phyloP scores from a whole-genome alignment of 1,140 invertebrate genomes.

The Drosophila malerkotliana region DNA sequence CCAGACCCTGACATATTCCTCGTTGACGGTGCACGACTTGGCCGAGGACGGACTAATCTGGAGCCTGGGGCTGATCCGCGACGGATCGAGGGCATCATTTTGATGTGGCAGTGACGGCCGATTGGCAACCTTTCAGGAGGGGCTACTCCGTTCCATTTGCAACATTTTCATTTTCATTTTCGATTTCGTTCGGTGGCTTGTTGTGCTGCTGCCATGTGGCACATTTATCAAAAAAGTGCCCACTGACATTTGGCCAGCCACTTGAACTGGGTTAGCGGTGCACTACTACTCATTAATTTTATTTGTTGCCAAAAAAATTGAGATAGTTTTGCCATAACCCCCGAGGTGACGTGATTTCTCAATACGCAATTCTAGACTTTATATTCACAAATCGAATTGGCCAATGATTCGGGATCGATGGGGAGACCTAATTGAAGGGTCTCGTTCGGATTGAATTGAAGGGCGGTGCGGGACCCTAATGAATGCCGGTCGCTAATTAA shows the following conservation, averaged over 20 bases:
- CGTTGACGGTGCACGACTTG: slow-evolving; percentile 77
- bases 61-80: slow-evolving; percentile 40
- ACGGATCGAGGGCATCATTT: slow-evolving; percentile 79
- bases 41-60: slow-evolving; percentile 16
- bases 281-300: slow-evolving; percentile 66
- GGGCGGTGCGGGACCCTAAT: slow-evolving; percentile 54
- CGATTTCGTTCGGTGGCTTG: slow-evolving; percentile 35
- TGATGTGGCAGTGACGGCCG: slow-evolving; percentile 71
- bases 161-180: slow-evolving; percentile 74
- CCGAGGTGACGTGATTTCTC: slow-evolving; percentile 62
- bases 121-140: slow-evolving; percentile 70
- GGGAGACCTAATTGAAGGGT: slow-evolving; percentile 50
- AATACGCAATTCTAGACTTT: slow-evolving; percentile 66
- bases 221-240: slow-evolving; percentile 78
- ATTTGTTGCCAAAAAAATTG: slow-evolving; percentile 58
- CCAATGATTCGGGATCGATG: slow-evolving; percentile 25
- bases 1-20: slow-evolving; percentile 79
- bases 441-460: slow-evolving; percentile 35
- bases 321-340: slow-evolving; percentile 23
- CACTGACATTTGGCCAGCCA: slow-evolving; percentile 76
- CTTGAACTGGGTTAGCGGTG: slow-evolving; percentile 72
- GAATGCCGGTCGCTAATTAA: slow-evolving; percentile 53
- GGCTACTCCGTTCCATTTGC: slow-evolving; percentile 39
- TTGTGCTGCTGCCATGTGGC: slow-evolving; percentile 56
- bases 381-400: slow-evolving; percentile 51